These are phyloP conservation scores for Amphilophus citrinellus DNA, from an alignment of 2,113 vertebrate species.

Conservation along the genomic window DNA sequence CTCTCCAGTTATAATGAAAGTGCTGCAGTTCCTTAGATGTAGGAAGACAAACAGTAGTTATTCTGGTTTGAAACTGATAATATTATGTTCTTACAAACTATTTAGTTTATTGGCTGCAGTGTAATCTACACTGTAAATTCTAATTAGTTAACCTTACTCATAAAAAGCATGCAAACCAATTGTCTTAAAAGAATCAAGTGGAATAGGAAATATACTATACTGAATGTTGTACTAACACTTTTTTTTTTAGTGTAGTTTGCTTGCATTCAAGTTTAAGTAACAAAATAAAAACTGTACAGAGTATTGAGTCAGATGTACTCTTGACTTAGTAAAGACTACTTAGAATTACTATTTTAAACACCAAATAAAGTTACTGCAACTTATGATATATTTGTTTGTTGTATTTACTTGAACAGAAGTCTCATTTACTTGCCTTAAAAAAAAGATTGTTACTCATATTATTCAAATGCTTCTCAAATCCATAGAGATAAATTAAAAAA, in stretches of 20 bases:
- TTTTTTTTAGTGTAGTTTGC: not conserved
- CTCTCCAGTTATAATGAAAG: not conserved
- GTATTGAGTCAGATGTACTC: not conserved
- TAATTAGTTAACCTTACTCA: not conserved
- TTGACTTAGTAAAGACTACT: not conserved
- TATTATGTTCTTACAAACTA: not conserved
- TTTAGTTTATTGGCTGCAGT: not conserved
- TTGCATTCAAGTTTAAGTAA: not conserved
- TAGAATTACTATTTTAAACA: not conserved
- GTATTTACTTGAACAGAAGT: not conserved
- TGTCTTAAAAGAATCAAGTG: not conserved
- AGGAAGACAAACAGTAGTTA: not conserved
- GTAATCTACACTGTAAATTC: not conserved
- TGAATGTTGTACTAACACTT: not conserved
- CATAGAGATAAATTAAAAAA: too few species aligned
- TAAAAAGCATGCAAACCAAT: not conserved
- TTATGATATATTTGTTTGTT: not conserved
- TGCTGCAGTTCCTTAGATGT: not conserved
- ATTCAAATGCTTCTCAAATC: not conserved
- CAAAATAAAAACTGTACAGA: not conserved
- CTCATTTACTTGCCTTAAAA: not conserved
- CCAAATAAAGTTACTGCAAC: not conserved
- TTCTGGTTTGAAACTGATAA: not conserved
- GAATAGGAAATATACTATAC: not conserved
- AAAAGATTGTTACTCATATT: not conserved